Percentiles rank a stretch among this genome's conserved stretches.
Evolutionary conservation across 92 coral and sea anemone species (phyloP).

Genomic region (Heliopora coerulea): DNA sequence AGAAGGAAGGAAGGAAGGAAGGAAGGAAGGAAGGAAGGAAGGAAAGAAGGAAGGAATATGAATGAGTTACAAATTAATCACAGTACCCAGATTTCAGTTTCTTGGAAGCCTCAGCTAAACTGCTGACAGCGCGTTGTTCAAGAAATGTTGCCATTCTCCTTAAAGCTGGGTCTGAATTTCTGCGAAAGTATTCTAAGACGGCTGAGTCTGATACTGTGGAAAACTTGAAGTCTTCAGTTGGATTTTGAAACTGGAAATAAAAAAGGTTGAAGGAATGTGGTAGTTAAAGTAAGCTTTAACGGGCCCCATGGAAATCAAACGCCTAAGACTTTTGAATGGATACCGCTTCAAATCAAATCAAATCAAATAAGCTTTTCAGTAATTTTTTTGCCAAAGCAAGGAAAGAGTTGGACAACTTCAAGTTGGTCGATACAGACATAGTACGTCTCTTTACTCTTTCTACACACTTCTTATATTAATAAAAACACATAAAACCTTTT

Average conservation of each 20-base stretch:
- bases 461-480: too few relatives aligned
- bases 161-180: neutral
- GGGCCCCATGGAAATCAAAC: too few relatives aligned
- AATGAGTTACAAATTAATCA: neutral
- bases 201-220: neutral
- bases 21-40: neutral
- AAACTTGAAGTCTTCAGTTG: constrained; percentile 16
- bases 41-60: neutral
- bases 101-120: neutral
- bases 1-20: neutral
- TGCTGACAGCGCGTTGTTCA: neutral
- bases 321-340: too few relatives aligned
- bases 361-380: too few relatives aligned
- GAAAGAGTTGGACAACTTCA: too few relatives aligned
- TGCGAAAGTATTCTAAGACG: neutral
- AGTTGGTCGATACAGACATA: too few relatives aligned
- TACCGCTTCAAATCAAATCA: too few relatives aligned
- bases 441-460: too few relatives aligned
- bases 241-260: constrained; percentile 5
- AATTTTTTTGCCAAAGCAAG: too few relatives aligned
- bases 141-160: neutral
- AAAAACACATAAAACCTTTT: too few relatives aligned
- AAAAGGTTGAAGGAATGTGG: neutral
- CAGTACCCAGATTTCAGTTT: constrained; percentile 1
- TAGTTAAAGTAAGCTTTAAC: too few relatives aligned